Conservation (phyloP, 1,140 invertebrate species). For the Leptinotarsa lineolata region DNA sequence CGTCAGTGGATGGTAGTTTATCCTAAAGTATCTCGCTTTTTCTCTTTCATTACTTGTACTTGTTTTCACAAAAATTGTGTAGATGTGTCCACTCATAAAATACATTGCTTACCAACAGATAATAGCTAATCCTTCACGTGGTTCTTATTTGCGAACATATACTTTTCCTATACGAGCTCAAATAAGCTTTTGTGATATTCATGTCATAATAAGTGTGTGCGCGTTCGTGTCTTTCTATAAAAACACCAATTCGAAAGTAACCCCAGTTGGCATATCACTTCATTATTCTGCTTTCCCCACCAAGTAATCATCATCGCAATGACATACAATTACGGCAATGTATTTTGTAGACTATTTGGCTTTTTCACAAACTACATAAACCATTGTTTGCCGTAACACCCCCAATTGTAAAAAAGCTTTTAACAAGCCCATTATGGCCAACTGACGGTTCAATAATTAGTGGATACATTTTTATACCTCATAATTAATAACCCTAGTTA, state of each 20-base stretch:
- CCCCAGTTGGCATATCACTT: constrained; percentile 21
- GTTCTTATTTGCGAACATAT: not conserved
- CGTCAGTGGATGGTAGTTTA: too few species aligned
- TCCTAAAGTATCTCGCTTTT: too few species aligned
- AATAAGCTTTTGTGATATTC: not conserved
- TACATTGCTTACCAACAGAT: too few species aligned
- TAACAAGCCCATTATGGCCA: constrained; percentile 22
- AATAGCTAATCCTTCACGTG: not conserved
- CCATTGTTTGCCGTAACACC: constrained; percentile 22
- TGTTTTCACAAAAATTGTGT: too few species aligned
- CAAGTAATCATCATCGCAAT: constrained; percentile 15
- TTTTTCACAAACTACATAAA: constrained; percentile 17
- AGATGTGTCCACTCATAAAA: too few species aligned
- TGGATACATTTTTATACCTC: constrained; percentile 23
- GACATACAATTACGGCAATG: constrained; percentile 17
- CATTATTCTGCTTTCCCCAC: constrained; percentile 12
- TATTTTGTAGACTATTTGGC: constrained; percentile 20
- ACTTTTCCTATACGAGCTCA: not conserved
- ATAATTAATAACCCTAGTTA: constrained; percentile 26
- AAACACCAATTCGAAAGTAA: constrained; percentile 8
- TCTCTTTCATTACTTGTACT: too few species aligned
- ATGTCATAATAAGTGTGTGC: not conserved
- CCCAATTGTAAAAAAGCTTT: constrained; percentile 25
- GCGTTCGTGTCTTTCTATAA: constrained; percentile 4
- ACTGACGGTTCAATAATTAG: constrained; percentile 24